Conservation (phyloP, 2,797 vertebrate genomes). For the Acropternis orthonyx region DNA sequence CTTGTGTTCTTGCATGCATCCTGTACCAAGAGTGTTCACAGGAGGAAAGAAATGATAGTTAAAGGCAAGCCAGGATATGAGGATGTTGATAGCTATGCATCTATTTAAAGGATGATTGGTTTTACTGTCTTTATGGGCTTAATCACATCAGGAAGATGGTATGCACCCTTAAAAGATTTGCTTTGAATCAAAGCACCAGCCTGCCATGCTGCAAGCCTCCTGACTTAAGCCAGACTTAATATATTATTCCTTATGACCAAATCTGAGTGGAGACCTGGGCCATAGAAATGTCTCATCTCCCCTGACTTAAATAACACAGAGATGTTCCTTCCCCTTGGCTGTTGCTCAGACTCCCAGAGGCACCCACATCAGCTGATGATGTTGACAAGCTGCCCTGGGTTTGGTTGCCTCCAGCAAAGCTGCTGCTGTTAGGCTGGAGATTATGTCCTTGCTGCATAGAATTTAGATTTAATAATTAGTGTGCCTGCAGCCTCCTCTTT, state of each 20-base stretch:
- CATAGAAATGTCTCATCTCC: neutral
- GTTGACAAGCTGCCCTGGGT: neutral
- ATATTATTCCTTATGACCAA: neutral
- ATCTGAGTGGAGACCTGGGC: neutral
- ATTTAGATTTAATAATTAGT: neutral
- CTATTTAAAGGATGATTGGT: neutral
- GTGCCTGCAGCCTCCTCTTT: neutral
- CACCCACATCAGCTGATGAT: neutral
- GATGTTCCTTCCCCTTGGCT: neutral
- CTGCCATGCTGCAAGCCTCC: neutral
- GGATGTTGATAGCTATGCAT: neutral
- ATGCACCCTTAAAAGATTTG: neutral
- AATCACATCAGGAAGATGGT: neutral
- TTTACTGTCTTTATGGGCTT: neutral
- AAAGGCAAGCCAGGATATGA: neutral
- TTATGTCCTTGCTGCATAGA: rapidly evolving
- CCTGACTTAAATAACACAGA: neutral
- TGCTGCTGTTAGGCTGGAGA: neutral
- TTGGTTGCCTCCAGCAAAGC: neutral
- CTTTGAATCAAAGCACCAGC: neutral
- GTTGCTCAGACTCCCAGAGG: neutral
- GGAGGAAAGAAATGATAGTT: neutral
- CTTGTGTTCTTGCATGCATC: neutral
- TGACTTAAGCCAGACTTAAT: neutral
- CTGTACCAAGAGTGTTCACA: neutral